phyloP scores from a whole-genome alignment of 2,113 vertebrate species.

The Falcunculus frontatus region DNA sequence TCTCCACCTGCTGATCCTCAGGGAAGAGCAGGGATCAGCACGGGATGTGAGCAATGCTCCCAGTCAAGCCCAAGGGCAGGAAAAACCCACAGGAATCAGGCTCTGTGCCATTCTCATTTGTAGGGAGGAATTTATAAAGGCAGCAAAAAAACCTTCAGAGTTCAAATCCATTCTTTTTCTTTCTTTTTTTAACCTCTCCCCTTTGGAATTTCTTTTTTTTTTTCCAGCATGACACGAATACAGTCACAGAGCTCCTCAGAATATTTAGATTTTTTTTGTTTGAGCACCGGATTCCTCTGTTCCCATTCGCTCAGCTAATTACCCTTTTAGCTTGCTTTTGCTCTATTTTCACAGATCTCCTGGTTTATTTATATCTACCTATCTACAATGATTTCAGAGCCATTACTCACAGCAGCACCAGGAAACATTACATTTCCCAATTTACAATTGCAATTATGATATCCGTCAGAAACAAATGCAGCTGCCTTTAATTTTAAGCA shows the following conservation, averaged over 20 bases:
- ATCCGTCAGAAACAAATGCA: constrained; percentile 75
- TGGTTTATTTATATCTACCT: constrained; percentile 75
- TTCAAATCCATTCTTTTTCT: neutral
- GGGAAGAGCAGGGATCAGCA: neutral
- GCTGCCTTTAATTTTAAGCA: constrained; percentile 78
- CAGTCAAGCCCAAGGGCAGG: neutral
- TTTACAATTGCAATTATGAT: constrained; percentile 78
- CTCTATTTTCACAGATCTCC: constrained; percentile 65
- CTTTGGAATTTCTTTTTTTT: neutral
- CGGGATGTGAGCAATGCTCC: rapidly evolving
- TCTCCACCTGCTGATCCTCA: neutral
- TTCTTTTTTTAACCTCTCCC: rapidly evolving
- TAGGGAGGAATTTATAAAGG: neutral
- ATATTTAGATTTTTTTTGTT: neutral
- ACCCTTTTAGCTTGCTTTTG: constrained; percentile 68
- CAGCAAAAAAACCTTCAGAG: neutral
- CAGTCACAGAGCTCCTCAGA: neutral
- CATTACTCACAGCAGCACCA: constrained; percentile 70
- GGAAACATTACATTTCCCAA: constrained; percentile 70
- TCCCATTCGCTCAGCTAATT: constrained; percentile 61
- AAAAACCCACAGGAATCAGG: neutral
- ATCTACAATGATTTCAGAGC: constrained; percentile 62
- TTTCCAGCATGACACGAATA: neutral
- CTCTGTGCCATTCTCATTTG: too few species aligned
- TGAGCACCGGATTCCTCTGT: neutral